Evolutionary conservation across 2,888 invertebrate genomes (phyloP).

Genomic region (Margaritifera margaritifera): DNA sequence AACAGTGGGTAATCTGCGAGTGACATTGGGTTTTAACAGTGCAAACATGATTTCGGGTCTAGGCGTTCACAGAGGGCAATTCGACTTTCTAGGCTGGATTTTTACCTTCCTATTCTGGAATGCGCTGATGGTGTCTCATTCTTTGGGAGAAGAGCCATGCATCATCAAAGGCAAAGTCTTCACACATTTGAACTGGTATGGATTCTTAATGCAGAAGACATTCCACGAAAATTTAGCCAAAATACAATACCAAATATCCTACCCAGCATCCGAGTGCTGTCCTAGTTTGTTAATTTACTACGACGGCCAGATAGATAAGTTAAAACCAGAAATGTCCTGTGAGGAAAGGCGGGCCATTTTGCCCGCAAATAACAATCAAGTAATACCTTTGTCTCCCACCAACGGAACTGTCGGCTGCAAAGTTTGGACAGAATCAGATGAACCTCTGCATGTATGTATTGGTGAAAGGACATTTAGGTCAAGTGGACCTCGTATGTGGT

Average conservation of each 20-base stretch:
- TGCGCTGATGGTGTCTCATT: background rate
- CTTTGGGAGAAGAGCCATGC: constrained; percentile 18
- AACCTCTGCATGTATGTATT: constrained; percentile 57
- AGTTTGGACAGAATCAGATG: constrained; percentile 50
- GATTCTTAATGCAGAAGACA: constrained; percentile 62
- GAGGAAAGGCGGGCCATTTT: constrained; percentile 52
- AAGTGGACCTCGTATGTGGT: constrained; percentile 60
- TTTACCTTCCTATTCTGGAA: background rate
- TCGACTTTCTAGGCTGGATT: background rate
- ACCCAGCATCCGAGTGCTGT: constrained; percentile 61
- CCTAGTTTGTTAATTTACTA: constrained; percentile 62
- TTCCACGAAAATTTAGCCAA: constrained; percentile 57
- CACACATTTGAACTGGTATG: constrained; percentile 61
- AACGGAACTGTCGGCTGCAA: constrained; percentile 57
- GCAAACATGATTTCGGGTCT: no score
- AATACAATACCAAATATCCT: constrained; percentile 63
- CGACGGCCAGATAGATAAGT: constrained; percentile 58
- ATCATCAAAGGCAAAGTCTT: constrained; percentile 57
- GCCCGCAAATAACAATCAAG: constrained; percentile 57
- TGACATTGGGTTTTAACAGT: no score
- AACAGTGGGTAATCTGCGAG: no score
- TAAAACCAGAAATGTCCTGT: constrained; percentile 57
- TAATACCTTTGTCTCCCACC: constrained; percentile 55
- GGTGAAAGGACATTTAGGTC: constrained; percentile 62
- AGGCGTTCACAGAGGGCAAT: no score